Evolutionary conservation across 2,797 vertebrate species (phyloP).

Genomic region (Premnoplex brunnescens): DNA sequence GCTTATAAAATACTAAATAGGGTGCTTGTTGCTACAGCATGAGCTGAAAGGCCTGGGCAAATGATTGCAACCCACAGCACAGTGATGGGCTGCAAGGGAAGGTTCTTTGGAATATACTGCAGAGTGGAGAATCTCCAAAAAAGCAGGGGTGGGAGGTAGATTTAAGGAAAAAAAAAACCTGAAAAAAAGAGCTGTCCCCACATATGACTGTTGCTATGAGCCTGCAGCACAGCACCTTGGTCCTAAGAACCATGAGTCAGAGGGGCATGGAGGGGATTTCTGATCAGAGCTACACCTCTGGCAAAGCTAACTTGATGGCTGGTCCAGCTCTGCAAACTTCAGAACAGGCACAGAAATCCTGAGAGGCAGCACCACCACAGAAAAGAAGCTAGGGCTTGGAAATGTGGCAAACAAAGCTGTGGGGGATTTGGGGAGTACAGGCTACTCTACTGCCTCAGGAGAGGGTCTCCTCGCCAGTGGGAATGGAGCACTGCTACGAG

Average conservation of each 20-base stretch:
- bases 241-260: background rate
- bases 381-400: background rate
- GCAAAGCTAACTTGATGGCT: background rate
- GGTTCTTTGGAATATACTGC: fast-evolving
- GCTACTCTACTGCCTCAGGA: background rate
- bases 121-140: background rate
- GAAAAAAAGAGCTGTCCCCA: background rate
- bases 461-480: fast-evolving
- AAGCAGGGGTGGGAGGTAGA: fast-evolving
- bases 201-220: background rate
- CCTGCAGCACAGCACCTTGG: background rate
- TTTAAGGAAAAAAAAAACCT: background rate
- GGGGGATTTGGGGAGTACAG: background rate
- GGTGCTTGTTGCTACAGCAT: background rate
- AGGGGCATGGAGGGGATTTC: background rate
- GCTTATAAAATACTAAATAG: background rate
- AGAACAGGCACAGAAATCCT: background rate
- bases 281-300: background rate
- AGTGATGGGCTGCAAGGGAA: background rate
- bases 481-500: fast-evolving
- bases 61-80: background rate
- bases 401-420: background rate
- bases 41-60: background rate
- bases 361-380: background rate
- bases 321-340: background rate